Conservation (phyloP, 2,113 vertebrate genomes). For the Puntigrus tetrazona region DNA sequence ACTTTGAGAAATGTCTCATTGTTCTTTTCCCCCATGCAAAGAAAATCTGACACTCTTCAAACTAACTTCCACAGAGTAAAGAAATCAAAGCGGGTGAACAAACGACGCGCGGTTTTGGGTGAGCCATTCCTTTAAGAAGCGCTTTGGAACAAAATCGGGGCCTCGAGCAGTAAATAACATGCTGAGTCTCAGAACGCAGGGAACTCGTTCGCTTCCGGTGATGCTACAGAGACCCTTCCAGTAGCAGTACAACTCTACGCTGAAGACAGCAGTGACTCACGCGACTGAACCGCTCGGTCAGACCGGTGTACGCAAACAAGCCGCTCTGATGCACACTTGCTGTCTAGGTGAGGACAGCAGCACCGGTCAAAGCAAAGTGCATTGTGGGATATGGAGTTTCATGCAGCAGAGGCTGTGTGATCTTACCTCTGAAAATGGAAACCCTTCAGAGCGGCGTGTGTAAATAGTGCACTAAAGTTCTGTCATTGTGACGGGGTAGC, state of each 20-base stretch:
- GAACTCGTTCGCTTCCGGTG: conserved; percentile 51
- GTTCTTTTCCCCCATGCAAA: neutral
- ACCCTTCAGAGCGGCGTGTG: conserved; percentile 59
- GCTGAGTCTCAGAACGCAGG: conserved; percentile 47
- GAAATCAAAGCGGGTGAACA: neutral
- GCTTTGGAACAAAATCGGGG: conserved; percentile 22
- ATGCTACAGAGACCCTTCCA: conserved; percentile 14
- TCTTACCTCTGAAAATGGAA: conserved; percentile 49
- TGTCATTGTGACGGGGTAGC: conserved; percentile 49
- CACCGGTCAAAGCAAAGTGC: conserved; percentile 24
- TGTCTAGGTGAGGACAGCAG: conserved; percentile 12
- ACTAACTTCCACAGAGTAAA: neutral
- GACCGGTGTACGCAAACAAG: conserved; percentile 44
- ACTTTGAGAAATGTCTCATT: neutral
- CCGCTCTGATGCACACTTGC: conserved; percentile 9
- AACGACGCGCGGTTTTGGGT: neutral
- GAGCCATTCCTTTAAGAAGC: neutral
- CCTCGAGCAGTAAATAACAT: conserved; percentile 38
- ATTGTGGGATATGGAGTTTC: conserved; percentile 45
- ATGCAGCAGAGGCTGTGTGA: conserved; percentile 42
- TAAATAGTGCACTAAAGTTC: conserved; percentile 67
- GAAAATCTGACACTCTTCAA: neutral
- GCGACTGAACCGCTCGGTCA: conserved; percentile 47
- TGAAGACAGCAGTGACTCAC: conserved; percentile 37
- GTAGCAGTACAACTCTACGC: neutral